Base-by-base conservation (phyloP, 2,888 invertebrate species). In the Resseliella maxima region DNA sequence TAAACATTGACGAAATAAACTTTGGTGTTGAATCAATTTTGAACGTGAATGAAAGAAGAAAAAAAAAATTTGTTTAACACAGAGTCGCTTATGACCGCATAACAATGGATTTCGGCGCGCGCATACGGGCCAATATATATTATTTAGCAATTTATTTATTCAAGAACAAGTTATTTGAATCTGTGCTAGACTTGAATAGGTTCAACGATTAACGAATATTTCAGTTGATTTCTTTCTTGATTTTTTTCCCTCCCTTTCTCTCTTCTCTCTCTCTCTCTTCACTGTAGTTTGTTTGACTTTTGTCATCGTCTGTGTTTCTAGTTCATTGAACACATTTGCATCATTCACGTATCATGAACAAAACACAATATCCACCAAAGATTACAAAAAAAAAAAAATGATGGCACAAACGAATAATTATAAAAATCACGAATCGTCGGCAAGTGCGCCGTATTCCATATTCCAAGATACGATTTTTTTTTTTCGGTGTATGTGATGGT, bases 281-380 rank as follows among this genome's bases (percentile, higher is more conserved):
- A n/a, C n/a, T 83, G 41, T 81, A 12, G 35, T 81, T 35, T 36
- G 59, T 27, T 27, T 59, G 59, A 27, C 59, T 59, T 59, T n/a
- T 59, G 59, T 2, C 59, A 24, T 5, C 6, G 27, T 72, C 72
- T 27, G 31, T 83, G 38, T 38, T 83, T 36, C 24, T n/a, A 83
- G 83, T 83, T 83, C 83, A 83, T 83, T 83, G 83, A 83, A 83
- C 83, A 83, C 83, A 83, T 83, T 83, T 83, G 83, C 83, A 83
- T 83, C 83, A 24, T 38, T 83, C 83, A 83, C 83, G 83, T 38
- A n/a, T 35, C 12, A 59, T 3, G 31, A 31, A 31, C 15, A 0
- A 31, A 72, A 31, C 15, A 12, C 5, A 15, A 72, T 0, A 38
- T 1, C n/a, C n/a, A n/a, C n/a, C n/a, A n/a, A n/a, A n/a, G n/a